A percentile compares a stretch with the other conserved stretches of the same genome.
These are phyloP conservation scores for Bovichtus variegatus DNA, from an alignment of 2,797 vertebrate species.

Conservation along the genomic window DNA sequence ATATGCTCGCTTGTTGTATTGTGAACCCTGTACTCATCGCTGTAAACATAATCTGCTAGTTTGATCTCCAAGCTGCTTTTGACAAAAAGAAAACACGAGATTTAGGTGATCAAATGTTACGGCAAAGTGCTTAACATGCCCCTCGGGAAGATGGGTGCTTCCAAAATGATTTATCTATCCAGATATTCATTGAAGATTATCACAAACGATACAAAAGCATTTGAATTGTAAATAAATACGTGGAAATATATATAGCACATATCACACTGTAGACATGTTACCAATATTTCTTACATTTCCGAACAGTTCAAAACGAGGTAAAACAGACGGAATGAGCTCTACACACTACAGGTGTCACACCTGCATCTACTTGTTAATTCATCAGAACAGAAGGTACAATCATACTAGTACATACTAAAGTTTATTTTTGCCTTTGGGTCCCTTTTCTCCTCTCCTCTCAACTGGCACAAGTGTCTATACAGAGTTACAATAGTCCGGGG, in stretches of 20 bases:
- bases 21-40: conserved; percentile 30
- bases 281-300: not conserved
- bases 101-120: conserved; percentile 30
- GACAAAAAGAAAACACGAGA: conserved; percentile 31
- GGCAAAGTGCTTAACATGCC: conserved; percentile 19
- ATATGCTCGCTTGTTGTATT: conserved; percentile 14
- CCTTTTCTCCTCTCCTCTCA: conserved; percentile 12
- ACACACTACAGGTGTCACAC: not conserved
- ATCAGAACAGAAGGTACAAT: not conserved
- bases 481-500: conserved; percentile 54
- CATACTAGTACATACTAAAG: not conserved
- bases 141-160: conserved; percentile 10
- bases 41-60: conserved; percentile 34
- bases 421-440: not conserved
- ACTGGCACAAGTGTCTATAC: conserved; percentile 13
- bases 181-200: not conserved
- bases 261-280: not conserved
- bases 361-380: not conserved
- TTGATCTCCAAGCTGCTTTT: conserved; percentile 43
- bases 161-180: not conserved
- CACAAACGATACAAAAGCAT: not conserved
- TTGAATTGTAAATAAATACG: not conserved
- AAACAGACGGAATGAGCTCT: not conserved
- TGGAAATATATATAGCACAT: not conserved
- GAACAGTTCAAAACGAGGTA: not conserved